Conservation (phyloP, 2,113 vertebrate species). For the Pelobates fuscus region DNA sequence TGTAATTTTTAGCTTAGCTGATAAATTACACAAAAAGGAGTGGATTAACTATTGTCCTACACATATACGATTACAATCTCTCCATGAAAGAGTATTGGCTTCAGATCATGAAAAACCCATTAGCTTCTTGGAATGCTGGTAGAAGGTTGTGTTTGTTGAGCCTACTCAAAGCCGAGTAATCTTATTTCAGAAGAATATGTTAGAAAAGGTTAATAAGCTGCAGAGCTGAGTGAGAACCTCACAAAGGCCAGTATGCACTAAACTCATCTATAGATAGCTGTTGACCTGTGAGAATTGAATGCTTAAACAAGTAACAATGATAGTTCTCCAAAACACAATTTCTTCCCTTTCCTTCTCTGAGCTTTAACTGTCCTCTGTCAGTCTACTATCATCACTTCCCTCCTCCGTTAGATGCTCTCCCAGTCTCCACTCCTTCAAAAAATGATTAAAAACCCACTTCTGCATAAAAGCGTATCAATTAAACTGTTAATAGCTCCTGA, state of each 20-base stretch:
- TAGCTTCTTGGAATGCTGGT: constrained; percentile 5
- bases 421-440: too few relatives aligned
- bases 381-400: too few relatives aligned
- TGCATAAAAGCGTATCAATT: too few relatives aligned
- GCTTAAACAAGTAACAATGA: constrained; percentile 51
- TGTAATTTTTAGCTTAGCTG: constrained; percentile 32
- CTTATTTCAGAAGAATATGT: background rate
- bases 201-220: background rate
- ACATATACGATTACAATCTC: constrained; percentile 25
- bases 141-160: background rate
- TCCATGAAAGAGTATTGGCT: constrained; percentile 23
- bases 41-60: constrained; percentile 30
- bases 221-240: background rate
- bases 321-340: background rate
- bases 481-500: too few relatives aligned
- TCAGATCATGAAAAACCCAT: constrained; percentile 3
- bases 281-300: background rate
- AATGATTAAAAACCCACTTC: too few relatives aligned
- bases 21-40: constrained; percentile 30
- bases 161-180: background rate
- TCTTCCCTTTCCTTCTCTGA: too few relatives aligned
- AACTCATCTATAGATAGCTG: background rate
- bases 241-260: background rate
- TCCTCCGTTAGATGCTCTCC: too few relatives aligned
- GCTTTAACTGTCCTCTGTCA: too few relatives aligned